A percentile compares a stretch with the other conserved stretches of the same genome.
Evolutionary conservation across 2,888 invertebrate species (phyloP).

Genomic region (Caenorhabditis afra): DNA sequence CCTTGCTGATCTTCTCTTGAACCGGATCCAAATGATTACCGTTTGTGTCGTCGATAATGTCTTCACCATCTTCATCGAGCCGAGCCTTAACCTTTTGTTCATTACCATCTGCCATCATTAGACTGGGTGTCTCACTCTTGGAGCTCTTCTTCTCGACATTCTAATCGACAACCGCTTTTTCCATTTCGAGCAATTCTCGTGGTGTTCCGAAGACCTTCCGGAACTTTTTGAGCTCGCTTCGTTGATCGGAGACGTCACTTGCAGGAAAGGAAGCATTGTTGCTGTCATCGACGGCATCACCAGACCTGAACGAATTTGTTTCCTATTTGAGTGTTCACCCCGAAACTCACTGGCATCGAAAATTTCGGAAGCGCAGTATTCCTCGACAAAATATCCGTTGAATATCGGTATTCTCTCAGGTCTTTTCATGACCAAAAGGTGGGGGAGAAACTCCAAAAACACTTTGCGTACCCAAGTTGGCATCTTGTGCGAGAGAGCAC

Average conservation of each 20-base stretch:
- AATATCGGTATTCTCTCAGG: conserved; percentile 84
- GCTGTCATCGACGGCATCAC: conserved; percentile 79
- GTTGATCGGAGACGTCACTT: conserved; percentile 63
- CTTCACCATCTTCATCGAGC: conserved; percentile 55
- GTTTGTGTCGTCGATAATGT: conserved; percentile 56
- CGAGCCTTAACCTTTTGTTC: conserved; percentile 24
- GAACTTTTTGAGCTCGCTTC: conserved; percentile 33
- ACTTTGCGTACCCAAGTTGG: conserved; percentile 93
- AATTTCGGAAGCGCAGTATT: conserved; percentile 78
- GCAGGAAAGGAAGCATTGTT: conserved; percentile 77
- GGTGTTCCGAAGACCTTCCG: conserved; percentile 62
- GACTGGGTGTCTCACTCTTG: conserved; percentile 22
- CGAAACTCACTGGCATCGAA: conserved; percentile 76
- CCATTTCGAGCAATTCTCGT: conserved; percentile 71
- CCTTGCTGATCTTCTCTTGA: conserved; percentile 61
- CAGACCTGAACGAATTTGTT: conserved; percentile 66
- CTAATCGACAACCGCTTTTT: conserved; percentile 61
- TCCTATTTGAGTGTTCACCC: no score
- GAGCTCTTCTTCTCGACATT: conserved; percentile 61
- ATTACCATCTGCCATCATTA: neutral
- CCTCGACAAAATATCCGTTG: conserved; percentile 77
- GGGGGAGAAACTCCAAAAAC: conserved; percentile 89
- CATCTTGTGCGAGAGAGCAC: conserved; percentile 98
- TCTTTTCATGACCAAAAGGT: conserved; percentile 89
- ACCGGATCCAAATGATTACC: conserved; percentile 46